phyloP scores from a whole-genome alignment of 2,888 invertebrate genomes.

The Drosophila sordidula region DNA sequence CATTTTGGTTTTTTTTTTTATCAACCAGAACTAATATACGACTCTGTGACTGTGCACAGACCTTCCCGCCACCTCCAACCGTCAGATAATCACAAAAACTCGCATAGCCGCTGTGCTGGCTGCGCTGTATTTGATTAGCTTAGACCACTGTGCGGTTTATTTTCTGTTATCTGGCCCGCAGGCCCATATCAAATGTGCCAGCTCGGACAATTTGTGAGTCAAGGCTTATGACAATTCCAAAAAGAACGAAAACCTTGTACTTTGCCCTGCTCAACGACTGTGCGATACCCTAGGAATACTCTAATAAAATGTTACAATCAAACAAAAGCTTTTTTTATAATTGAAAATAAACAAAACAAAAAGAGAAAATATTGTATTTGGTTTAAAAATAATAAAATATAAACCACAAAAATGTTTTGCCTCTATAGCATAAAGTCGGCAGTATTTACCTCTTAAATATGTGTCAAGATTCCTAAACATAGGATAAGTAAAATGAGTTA shows the following conservation, averaged over 20 bases:
- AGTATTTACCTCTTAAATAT: too few species aligned
- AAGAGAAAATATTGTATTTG: too few species aligned
- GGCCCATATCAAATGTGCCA: conserved; percentile 29
- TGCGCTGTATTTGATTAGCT: conserved; percentile 30
- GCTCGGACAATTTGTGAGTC: conserved; percentile 4
- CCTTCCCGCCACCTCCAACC: conserved; percentile 4
- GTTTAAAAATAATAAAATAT: too few species aligned
- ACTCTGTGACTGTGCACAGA: conserved; percentile 40
- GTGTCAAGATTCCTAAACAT: too few species aligned
- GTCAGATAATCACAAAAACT: conserved; percentile 36
- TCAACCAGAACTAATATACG: conserved; percentile 50
- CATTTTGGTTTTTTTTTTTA: conserved; percentile 28
- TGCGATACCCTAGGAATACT: neutral
- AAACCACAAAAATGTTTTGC: too few species aligned
- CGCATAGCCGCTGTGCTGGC: neutral
- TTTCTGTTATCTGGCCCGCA: conserved; percentile 32
- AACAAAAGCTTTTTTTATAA: too few species aligned
- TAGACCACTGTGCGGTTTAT: conserved; percentile 13
- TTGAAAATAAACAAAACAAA: too few species aligned
- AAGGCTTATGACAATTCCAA: neutral
- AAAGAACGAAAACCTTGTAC: neutral
- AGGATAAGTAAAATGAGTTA: too few species aligned
- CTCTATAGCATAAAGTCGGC: too few species aligned
- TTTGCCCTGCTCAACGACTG: neutral
- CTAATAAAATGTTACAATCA: neutral